Base-by-base conservation (phyloP, 2,888 invertebrate species). In the Polydesmus complanatus region DNA sequence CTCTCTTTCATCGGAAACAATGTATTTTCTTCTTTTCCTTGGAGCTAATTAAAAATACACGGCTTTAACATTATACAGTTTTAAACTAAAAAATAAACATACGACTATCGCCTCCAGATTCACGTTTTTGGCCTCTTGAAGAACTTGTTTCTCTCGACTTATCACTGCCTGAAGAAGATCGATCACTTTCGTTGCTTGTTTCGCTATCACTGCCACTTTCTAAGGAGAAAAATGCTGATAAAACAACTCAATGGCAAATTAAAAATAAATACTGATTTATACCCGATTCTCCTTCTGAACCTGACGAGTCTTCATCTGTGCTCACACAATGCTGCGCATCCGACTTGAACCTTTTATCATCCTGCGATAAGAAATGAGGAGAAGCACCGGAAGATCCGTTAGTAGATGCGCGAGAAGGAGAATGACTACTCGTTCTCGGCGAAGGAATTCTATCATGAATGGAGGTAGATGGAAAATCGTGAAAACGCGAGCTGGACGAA, bases 1-100 rank as follows among this genome's bases (percentile, higher is more conserved):
- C 66, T 83, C 80, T 25, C 78, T 75, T 70, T 81, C 81, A 69
- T 81, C 80, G 5, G 61, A 49, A 3, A 69, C 65, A 64, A 78
- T 75, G 64, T 78, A 74, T 64, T 77, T 75, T 61, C 76, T 75
- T 58, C 74, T 75, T 67, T 78, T 78, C 47, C 60, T 63, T 21
- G 27, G 25, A 23, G 62, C 49, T 25, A 57, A 48, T n/a, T n/a
- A 58, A 51, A 14, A 58, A 58, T 54, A 54, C n/a, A n/a, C n/a
- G n/a, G 11, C 8, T 18, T 23, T 23, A 54, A 23, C 14, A 25
- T 25, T 23, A 56, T 25, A n/a, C n/a, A n/a, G 37, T 37, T 37
- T 37, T 37, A 37, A n/a, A n/a, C n/a, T n/a, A n/a, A 37, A 55
- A 55, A 47, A 54, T 11, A n/a, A 54, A 48, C 58, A 27, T 27